These are phyloP conservation scores for Pyrgilauda ruficollis DNA, from an alignment of 2,113 vertebrate genomes.

Conservation along the genomic window DNA sequence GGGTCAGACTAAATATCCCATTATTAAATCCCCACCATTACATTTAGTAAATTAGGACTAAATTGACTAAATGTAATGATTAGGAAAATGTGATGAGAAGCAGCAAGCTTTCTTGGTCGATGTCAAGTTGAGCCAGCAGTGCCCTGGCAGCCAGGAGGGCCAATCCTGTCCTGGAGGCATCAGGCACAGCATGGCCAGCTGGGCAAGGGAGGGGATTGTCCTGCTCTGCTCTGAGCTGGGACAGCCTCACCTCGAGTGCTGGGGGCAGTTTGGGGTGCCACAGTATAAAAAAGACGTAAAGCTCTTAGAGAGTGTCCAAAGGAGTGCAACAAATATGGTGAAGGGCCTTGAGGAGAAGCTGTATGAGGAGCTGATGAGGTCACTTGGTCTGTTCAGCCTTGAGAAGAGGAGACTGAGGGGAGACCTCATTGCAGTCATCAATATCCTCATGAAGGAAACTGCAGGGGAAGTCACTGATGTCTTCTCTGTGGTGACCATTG, in stretches of 20 bases:
- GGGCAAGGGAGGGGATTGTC: neutral
- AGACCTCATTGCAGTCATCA: neutral
- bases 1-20: neutral
- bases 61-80: neutral
- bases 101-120: neutral
- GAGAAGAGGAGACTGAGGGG: neutral
- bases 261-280: neutral
- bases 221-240: neutral
- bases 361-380: fast-evolving
- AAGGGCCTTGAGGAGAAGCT: neutral
- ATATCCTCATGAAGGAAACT: too few species aligned
- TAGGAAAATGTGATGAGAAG: neutral
- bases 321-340: neutral
- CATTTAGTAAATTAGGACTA: neutral
- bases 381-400: neutral
- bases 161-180: neutral
- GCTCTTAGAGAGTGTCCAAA: fast-evolving
- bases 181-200: fast-evolving
- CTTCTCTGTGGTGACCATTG: neutral
- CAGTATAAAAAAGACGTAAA: fast-evolving
- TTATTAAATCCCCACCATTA: neutral
- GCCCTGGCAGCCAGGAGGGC: neutral
- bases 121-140: neutral
- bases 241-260: fast-evolving
- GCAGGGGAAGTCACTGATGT: neutral